Evolutionary conservation across 2,797 vertebrate genomes (phyloP).

Genomic region (Notoglanidium macrostoma): DNA sequence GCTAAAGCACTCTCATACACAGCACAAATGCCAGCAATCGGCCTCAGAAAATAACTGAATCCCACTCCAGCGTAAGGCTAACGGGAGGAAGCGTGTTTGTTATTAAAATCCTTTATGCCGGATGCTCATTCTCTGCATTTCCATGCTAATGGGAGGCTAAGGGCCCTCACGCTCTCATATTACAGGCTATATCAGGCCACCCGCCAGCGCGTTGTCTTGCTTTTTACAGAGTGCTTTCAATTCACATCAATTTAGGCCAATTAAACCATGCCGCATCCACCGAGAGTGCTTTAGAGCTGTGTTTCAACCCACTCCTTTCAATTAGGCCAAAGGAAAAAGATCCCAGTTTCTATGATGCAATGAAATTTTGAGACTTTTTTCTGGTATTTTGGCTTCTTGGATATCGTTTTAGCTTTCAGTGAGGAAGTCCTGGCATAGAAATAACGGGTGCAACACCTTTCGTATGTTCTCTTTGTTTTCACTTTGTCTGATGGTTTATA

Average conservation of each 20-base stretch:
- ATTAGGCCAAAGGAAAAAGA: slow-evolving; percentile 64
- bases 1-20: slow-evolving; percentile 21
- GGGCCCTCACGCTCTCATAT: slow-evolving; percentile 63
- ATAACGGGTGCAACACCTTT: neutral
- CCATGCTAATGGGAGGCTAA: slow-evolving; percentile 74
- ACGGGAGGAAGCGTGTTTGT: slow-evolving; percentile 62
- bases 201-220: slow-evolving; percentile 64
- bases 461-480: neutral
- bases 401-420: neutral
- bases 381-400: neutral
- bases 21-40: slow-evolving; percentile 54
- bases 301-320: slow-evolving; percentile 65
- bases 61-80: slow-evolving; percentile 64
- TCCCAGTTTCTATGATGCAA: slow-evolving; percentile 51
- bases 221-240: slow-evolving; percentile 74
- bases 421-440: neutral
- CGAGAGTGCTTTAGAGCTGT: slow-evolving; percentile 63
- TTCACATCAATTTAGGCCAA: slow-evolving; percentile 76
- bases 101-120: slow-evolving; percentile 68
- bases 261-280: slow-evolving; percentile 71
- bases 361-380: slow-evolving; percentile 32
- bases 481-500: neutral
- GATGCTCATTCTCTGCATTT: slow-evolving; percentile 63
- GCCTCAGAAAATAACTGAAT: slow-evolving; percentile 70
- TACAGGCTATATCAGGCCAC: slow-evolving; percentile 58